Conservation (phyloP, 2,797 vertebrate genomes). For the Hemibagrus guttatus region DNA sequence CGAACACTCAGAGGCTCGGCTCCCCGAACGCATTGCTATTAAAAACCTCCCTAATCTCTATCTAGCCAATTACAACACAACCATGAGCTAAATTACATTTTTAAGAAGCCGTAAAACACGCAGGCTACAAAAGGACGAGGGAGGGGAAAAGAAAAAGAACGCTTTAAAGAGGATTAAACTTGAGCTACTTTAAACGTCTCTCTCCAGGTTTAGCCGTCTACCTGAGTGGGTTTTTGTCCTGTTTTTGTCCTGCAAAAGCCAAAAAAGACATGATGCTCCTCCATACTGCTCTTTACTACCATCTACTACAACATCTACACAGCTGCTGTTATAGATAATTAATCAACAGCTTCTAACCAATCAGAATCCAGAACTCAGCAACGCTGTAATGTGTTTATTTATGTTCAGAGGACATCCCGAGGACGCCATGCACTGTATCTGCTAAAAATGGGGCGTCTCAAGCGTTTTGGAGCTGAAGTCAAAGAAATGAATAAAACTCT, state of each 20-base stretch:
- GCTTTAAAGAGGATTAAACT: slow-evolving; percentile 10
- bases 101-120: slow-evolving; percentile 21
- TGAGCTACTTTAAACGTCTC: neutral
- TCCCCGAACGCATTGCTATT: slow-evolving; percentile 21
- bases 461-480: neutral
- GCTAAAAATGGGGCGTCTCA: neutral
- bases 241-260: neutral
- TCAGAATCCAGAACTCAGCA: neutral
- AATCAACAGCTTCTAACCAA: neutral
- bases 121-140: neutral
- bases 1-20: slow-evolving; percentile 18
- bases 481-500: neutral
- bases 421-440: neutral
- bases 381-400: neutral
- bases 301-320: too few relatives aligned
- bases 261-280: neutral
- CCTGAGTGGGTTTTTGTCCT: neutral
- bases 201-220: neutral
- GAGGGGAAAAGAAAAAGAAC: neutral
- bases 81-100: slow-evolving; percentile 63
- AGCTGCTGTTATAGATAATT: neutral
- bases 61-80: slow-evolving; percentile 64
- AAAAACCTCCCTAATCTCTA: slow-evolving; percentile 60
- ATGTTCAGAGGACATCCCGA: neutral
- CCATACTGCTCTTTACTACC: neutral